Evolutionary conservation across 1,140 invertebrate species (phyloP), one percentile per base, ranked within the genome.

Genomic region (Daktulosphaira vitifoliae): DNA sequence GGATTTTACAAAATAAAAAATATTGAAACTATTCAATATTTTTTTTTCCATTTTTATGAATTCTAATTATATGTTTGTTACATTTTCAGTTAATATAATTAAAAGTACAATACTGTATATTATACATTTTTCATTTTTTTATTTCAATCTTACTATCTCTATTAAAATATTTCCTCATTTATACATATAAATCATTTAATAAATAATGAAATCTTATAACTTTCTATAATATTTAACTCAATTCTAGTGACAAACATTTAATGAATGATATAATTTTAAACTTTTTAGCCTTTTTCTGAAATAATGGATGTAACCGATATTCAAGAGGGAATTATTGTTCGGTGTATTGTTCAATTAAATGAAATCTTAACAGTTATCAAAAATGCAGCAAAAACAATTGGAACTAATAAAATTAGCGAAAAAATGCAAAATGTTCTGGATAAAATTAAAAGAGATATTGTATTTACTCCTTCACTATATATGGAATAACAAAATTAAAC

Each of bases 251-350:
- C n/a, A n/a, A n/a, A n/a, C n/a, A n/a, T n/a, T n/a, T n/a, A n/a
- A n/a, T n/a, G n/a, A n/a, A n/a, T n/a, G n/a, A n/a, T n/a, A n/a
- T n/a, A n/a, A n/a, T n/a, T n/a, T n/a, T n/a, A n/a, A n/a, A n/a
- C n/a, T n/a, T 74, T 79, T 50, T 77, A 89, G 82, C 85, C 90
- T 0, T 98, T 99, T 75, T 82, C 86, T 0, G 87, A 96, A 69
- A 96, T 98, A 50, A 96, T 94, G 82, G 79, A 86, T 59, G 76
- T 95, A 44, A 96, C 93, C 0, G 90, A 95, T 68, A 87, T 96
- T 2, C 95, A 99, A 75, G 97, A 99, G 78, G 97, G 97, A 3
- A 91, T 98, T 39, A 98, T 99, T 71, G 96, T 99, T 0, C 81
- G 95, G 39, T 96, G 92, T 72, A 98, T 99, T 67, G 95, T 98